These are phyloP conservation scores for Rhea pennata DNA, from an alignment of 2,113 vertebrate species.

Conservation along the genomic window DNA sequence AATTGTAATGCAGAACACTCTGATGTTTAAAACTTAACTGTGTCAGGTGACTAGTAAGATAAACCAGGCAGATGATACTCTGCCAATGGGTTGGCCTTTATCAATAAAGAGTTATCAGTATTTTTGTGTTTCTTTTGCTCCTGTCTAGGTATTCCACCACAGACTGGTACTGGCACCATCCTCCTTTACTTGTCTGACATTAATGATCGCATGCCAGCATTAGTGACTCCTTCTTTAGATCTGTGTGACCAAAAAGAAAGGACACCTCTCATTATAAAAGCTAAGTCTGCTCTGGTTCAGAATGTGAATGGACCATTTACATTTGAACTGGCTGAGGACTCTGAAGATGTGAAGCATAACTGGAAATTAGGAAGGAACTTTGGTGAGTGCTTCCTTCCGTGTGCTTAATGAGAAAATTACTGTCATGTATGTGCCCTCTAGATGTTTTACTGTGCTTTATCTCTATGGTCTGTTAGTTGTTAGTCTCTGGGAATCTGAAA, in stretches of 20 bases:
- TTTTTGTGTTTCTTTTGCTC: not conserved
- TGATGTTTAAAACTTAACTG: not conserved
- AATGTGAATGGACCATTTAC: constrained; percentile 75
- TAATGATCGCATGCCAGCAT: constrained; percentile 75
- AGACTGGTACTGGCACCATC: constrained; percentile 75
- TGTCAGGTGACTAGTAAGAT: not conserved
- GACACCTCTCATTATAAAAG: constrained; percentile 50
- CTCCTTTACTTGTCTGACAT: constrained; percentile 76
- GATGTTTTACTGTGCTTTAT: not conserved
- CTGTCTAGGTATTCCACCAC: constrained; percentile 73
- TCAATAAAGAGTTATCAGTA: not conserved
- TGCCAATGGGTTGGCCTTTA: not conserved
- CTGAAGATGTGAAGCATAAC: not conserved
- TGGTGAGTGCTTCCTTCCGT: constrained; percentile 26
- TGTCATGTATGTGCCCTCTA: not conserved
- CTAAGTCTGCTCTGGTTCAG: not conserved
- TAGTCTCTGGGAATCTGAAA: not conserved
- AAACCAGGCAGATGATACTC: not conserved
- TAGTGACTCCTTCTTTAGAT: constrained; percentile 35
- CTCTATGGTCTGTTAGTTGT: not conserved
- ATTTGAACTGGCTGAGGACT: constrained; percentile 67
- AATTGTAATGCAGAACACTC: not conserved
- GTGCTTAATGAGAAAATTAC: not conserved
- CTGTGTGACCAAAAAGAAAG: constrained; percentile 69
- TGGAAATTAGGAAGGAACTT: constrained; percentile 75